Evolutionary conservation across 23 tunicate species (phyloP).

Genomic region (Trididemnum clinides): DNA sequence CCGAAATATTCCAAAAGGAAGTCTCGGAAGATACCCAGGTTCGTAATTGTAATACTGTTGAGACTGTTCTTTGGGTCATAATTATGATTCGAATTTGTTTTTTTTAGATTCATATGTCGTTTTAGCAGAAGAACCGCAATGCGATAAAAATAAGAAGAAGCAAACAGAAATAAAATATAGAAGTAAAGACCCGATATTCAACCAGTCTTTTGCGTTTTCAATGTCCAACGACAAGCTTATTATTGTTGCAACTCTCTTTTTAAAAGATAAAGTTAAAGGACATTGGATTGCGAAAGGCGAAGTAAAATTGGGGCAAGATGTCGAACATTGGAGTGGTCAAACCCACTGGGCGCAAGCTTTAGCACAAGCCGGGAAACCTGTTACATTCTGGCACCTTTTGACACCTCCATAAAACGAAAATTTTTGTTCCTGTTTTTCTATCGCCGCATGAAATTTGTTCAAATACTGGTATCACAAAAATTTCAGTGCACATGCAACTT

Average conservation of each 20-base stretch:
- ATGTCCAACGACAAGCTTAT: slow-evolving; percentile 70
- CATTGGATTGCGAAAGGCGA: slow-evolving; percentile 45
- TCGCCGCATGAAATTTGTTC: background rate
- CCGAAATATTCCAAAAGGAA: slow-evolving; percentile 80
- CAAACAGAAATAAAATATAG: slow-evolving; percentile 78
- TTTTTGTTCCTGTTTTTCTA: background rate
- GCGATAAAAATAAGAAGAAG: slow-evolving; percentile 57
- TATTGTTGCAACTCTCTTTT: slow-evolving; percentile 69
- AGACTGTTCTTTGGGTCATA: too few relatives aligned
- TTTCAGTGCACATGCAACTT: too few relatives aligned
- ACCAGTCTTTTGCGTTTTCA: slow-evolving; percentile 70
- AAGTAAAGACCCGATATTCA: slow-evolving; percentile 69
- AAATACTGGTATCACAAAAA: too few relatives aligned
- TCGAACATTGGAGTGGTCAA: slow-evolving; percentile 64
- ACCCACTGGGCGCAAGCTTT: slow-evolving; percentile 81
- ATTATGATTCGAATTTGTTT: too few relatives aligned
- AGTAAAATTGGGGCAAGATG: slow-evolving; percentile 70
- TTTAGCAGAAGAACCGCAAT: slow-evolving; percentile 51
- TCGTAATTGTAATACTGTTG: too few relatives aligned
- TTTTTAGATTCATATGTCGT: slow-evolving; percentile 75
- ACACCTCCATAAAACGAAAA: slow-evolving; percentile 1
- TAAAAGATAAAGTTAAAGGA: slow-evolving; percentile 72
- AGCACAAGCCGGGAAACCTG: slow-evolving; percentile 63
- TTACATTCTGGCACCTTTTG: slow-evolving; percentile 75
- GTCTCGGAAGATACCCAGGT: slow-evolving; percentile 76